Evolutionary conservation across 2,888 invertebrate genomes (phyloP).

Genomic region (Capitulum mitella): DNA sequence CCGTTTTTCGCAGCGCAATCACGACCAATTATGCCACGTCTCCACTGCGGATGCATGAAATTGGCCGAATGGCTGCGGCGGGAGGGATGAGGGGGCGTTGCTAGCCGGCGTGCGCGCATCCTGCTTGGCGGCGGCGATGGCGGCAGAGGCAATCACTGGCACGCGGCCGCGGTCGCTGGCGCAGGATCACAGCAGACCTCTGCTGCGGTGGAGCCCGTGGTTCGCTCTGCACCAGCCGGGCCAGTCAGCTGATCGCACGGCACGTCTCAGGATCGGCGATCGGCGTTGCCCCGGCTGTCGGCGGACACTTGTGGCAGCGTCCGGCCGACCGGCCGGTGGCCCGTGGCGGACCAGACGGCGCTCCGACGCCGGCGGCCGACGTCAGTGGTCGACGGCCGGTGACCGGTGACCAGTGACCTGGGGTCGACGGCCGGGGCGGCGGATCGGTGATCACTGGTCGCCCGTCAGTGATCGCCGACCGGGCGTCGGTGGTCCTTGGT

Average conservation of each 20-base stretch:
- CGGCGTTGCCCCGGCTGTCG: neutral
- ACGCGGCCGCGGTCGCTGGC: neutral
- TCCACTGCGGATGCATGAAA: too few species aligned
- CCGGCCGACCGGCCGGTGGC: too few species aligned
- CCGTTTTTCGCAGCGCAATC: too few species aligned
- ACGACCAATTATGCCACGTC: too few species aligned
- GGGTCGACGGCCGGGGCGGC: neutral
- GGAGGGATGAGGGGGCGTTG: too few species aligned
- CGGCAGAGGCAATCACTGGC: neutral
- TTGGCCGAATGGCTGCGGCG: too few species aligned
- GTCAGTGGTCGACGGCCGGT: neutral
- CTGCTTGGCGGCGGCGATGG: neutral
- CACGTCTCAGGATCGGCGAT: too few species aligned
- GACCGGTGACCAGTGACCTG: neutral
- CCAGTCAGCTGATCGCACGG: too few species aligned
- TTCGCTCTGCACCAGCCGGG: too few species aligned
- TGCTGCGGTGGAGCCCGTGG: neutral
- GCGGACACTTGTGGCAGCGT: constrained; percentile 16
- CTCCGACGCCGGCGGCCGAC: neutral
- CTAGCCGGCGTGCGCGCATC: too few species aligned
- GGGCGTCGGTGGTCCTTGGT: neutral
- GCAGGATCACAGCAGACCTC: neutral
- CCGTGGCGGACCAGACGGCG: too few species aligned
- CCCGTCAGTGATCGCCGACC: neutral
- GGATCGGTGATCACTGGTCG: neutral